phyloP scores from a whole-genome alignment of 2,797 vertebrate species.

The Hylomyscus alleni region DNA sequence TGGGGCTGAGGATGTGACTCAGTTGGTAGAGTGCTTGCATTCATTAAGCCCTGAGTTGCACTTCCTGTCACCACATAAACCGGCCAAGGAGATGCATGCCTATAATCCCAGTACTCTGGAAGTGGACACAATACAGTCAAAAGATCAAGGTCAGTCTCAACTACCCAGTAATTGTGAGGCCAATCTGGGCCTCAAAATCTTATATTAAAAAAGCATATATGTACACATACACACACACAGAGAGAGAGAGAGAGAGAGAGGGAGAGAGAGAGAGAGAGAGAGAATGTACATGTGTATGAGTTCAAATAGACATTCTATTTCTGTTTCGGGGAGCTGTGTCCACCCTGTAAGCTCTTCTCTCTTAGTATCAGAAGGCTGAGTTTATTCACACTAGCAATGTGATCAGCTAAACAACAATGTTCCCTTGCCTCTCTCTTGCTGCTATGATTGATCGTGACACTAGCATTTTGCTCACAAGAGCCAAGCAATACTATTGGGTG shows the following conservation, averaged over 20 bases:
- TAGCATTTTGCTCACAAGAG: background rate
- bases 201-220: background rate
- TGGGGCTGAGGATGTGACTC: background rate
- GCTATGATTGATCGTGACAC: background rate
- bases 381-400: background rate
- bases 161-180: background rate
- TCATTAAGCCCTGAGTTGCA: background rate
- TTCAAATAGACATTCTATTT: background rate
- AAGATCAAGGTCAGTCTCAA: background rate
- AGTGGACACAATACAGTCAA: background rate
- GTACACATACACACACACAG: background rate
- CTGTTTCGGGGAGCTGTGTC: background rate
- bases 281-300: background rate
- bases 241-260: no score
- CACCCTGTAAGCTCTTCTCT: background rate
- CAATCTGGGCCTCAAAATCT: background rate
- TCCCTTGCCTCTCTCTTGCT: background rate
- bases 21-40: background rate
- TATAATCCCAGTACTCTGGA: background rate
- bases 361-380: background rate
- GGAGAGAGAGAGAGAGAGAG: no score
- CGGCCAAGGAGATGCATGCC: background rate
- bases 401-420: background rate
- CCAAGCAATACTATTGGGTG: background rate
- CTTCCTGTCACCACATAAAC: background rate